These are phyloP conservation scores for Carduelis carduelis DNA, from an alignment of 2,797 vertebrate genomes.

Conservation along the genomic window DNA sequence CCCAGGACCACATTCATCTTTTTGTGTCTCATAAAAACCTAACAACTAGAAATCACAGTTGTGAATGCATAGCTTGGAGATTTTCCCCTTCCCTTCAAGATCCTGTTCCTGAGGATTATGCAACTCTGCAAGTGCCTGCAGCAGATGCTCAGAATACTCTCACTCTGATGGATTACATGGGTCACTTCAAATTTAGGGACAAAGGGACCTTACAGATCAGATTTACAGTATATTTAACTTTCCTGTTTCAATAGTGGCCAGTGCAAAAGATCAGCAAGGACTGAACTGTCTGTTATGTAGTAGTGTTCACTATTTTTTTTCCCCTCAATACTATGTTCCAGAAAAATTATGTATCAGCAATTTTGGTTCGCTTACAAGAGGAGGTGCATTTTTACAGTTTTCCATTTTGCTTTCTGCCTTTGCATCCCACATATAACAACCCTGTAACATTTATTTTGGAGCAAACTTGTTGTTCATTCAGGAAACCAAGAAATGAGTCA, in stretches of 20 bases:
- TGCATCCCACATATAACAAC: neutral
- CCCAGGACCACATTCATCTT: neutral
- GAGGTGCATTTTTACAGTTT: neutral
- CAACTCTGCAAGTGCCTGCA: neutral
- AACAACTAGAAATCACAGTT: neutral
- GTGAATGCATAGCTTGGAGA: neutral
- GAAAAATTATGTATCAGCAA: neutral
- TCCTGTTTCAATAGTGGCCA: neutral
- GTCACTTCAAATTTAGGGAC: neutral
- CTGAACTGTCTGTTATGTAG: neutral
- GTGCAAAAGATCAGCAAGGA: neutral
- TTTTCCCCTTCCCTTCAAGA: neutral
- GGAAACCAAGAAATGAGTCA: slow-evolving; percentile 13
- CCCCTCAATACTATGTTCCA: neutral
- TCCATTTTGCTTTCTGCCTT: neutral
- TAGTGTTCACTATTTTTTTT: neutral
- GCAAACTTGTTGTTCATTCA: neutral
- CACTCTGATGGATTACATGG: neutral
- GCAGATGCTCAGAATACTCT: neutral
- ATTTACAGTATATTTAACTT: neutral
- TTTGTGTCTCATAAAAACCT: neutral
- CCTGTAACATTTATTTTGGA: neutral
- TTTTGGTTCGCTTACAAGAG: neutral
- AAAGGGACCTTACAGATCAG: neutral
- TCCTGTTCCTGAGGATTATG: neutral